Conservation (phyloP, 2,113 vertebrate species). For the Sapayoa aenigma region DNA sequence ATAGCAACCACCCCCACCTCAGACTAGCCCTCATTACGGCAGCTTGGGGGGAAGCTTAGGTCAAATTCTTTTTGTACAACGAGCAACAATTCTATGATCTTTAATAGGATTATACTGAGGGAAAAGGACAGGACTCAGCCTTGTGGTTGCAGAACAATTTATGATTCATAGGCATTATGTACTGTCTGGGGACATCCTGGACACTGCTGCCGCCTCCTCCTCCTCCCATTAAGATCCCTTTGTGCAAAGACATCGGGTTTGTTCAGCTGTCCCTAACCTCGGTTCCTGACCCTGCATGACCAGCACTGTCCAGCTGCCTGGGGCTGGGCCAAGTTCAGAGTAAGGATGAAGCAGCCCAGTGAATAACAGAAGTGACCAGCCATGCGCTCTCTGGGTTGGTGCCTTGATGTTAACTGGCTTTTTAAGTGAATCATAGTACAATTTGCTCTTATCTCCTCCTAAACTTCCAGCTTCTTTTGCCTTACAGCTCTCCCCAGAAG, state of each 20-base stretch:
- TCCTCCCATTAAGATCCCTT: not conserved
- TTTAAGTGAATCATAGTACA: not conserved
- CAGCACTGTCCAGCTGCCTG: not conserved
- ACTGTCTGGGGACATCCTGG: constrained; percentile 19
- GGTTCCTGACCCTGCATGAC: not conserved
- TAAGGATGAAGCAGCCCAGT: not conserved
- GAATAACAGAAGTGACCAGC: not conserved
- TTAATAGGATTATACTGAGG: constrained; percentile 37
- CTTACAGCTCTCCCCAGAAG: not conserved
- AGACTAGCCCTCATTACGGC: not conserved
- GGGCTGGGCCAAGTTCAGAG: not conserved
- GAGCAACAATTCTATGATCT: constrained; percentile 32
- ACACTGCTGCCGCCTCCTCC: not conserved
- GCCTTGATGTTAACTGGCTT: not conserved
- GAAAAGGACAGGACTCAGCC: not conserved
- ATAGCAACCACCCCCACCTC: not conserved
- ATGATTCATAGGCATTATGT: not conserved
- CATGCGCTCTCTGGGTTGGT: not conserved
- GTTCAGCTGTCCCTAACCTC: constrained; percentile 6
- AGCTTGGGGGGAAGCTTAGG: not conserved
- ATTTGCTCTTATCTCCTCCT: not conserved
- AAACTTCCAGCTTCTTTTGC: not conserved
- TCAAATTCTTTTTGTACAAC: constrained; percentile 40
- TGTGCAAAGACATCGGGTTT: not conserved
- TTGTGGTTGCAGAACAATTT: not conserved